A percentile compares a stretch with the other conserved stretches of the same genome.
Evolutionary conservation across 1,140 invertebrate genomes (phyloP).

Genomic region (Liolophura sinensis): DNA sequence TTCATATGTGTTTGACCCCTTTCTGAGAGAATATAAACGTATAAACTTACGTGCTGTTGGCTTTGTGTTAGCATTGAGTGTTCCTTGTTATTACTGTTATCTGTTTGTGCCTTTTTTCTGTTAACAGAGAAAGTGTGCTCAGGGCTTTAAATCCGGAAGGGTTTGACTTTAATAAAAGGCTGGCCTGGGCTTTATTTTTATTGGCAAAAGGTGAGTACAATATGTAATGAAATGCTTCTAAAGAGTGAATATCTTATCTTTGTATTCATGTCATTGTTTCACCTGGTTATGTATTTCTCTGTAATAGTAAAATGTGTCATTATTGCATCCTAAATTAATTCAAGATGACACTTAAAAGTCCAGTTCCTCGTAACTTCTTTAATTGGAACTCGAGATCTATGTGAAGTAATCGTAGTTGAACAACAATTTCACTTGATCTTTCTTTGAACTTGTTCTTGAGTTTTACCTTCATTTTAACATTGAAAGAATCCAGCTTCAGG

Average conservation of each 20-base stretch:
- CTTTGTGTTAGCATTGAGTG: too few relatives aligned
- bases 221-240: not conserved
- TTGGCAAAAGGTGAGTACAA: conserved; percentile 26
- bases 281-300: not conserved
- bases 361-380: not conserved
- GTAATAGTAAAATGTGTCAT: not conserved
- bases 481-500: too few relatives aligned
- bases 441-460: too few relatives aligned
- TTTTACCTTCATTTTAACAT: too few relatives aligned
- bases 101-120: not conserved
- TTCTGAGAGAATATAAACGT: too few relatives aligned
- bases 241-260: not conserved
- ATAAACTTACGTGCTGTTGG: too few relatives aligned
- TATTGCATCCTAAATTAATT: not conserved
- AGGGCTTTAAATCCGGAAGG: conserved; percentile 29
- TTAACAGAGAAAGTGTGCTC: conserved; percentile 8
- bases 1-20: too few relatives aligned
- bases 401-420: too few relatives aligned
- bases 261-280: not conserved
- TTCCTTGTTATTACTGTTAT: too few relatives aligned
- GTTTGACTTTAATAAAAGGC: conserved; percentile 25
- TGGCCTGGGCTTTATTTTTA: conserved; percentile 34
- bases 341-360: not conserved
- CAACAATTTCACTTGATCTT: too few relatives aligned
- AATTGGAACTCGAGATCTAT: too few relatives aligned